Evolutionary conservation across 1,140 invertebrate species (phyloP), one percentile per base, ranked within the genome.

Genomic region (Varroa destructor): DNA sequence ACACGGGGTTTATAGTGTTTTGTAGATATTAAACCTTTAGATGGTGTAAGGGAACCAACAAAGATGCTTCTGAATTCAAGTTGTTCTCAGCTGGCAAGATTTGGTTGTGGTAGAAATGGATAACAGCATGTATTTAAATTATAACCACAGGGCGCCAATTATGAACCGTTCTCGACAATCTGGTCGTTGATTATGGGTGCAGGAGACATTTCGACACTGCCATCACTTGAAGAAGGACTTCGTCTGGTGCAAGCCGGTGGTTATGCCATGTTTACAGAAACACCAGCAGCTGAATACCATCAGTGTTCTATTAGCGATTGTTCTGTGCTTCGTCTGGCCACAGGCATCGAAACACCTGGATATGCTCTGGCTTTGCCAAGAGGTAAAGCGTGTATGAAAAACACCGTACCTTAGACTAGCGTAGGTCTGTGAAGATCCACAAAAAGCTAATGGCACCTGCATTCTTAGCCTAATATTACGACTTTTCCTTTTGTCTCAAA

Each of bases 101-200:
- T 25, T 25, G 25, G 25, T 25, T 25, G 25, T 25, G 25, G 25
- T 25, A 25, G 25, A 25, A 25, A 25, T 25, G 25, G 40, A 37
- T 46, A 43, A 14, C 37, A 14, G 14, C 2, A 12, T 67, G 2
- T 43, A 12, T 46, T 12, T 67, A 37, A 14, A 46, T 37, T n/a
- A 40, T 40, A 43, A 37, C 40, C 40, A 1, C 61, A 67, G 61
- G 61, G 61, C 46, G 61, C 61, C 46, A 46, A 67, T 37, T 67
- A 67, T 8, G 61, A 67, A 12, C 61, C 61, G 61, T 43, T 67
- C 37, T 67, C 61, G 61, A 67, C 61, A 67, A 46, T 67, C 36
- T 67, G 61, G 61, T 40, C 61, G 61, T 43, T 67, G 40, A 67
- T 67, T 12, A 67, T 37, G 12, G 61, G 61, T 37, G 61, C 40